Evolutionary conservation across 1,140 invertebrate genomes (phyloP).

Genomic region (Tetramorium alpestre): DNA sequence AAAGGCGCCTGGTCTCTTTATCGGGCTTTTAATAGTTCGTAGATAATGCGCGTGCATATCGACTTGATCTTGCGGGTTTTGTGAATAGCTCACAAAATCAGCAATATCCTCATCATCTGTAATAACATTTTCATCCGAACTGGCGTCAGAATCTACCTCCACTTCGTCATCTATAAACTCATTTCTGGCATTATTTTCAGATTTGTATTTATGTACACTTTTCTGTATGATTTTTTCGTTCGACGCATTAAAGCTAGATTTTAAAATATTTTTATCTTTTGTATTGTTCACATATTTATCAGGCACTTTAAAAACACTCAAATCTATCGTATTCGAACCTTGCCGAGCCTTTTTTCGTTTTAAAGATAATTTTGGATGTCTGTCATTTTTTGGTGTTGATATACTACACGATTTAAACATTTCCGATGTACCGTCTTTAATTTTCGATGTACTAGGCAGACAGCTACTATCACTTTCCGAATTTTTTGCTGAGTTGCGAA

Average conservation of each 20-base stretch:
- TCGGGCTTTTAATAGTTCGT: constrained; percentile 85
- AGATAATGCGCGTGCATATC: constrained; percentile 88
- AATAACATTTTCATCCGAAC: constrained; percentile 64
- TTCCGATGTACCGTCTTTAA: not conserved
- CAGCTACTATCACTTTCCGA: not conserved
- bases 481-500: not conserved
- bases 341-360: constrained; percentile 23
- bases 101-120: constrained; percentile 79
- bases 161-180: constrained; percentile 87
- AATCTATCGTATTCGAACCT: constrained; percentile 6
- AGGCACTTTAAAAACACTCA: constrained; percentile 41
- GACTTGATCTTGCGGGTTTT: constrained; percentile 79
- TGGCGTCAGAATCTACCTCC: constrained; percentile 83
- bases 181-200: constrained; percentile 50
- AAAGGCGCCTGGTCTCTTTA: constrained; percentile 64
- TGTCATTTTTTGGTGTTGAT: not conserved
- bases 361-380: constrained; percentile 21
- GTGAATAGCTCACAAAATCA: constrained; percentile 81
- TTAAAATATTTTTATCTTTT: not conserved
- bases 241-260: not conserved
- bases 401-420: not conserved
- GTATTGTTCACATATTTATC: constrained; percentile 18
- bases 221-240: not conserved
- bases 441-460: not conserved
- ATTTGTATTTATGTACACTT: not conserved